phyloP scores from a whole-genome alignment of 1,140 invertebrate genomes.

The Rhynchophorus ferrugineus region DNA sequence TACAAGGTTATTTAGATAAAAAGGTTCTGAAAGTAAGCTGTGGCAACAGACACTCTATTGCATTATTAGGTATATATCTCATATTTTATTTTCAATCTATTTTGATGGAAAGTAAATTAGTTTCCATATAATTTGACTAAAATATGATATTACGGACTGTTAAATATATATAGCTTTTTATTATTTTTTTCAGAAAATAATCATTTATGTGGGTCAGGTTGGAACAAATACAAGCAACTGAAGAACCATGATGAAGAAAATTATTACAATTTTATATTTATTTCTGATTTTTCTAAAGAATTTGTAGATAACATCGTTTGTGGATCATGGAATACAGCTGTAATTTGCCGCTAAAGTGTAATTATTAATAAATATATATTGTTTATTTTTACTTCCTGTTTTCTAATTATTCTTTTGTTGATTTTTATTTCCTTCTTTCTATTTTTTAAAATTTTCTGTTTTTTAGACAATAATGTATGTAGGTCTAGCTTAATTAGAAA shows the following conservation, averaged over 20 bases:
- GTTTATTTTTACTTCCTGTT: not conserved
- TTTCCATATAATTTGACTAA: no score
- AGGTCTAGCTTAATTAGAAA: no score
- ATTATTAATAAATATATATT: not conserved
- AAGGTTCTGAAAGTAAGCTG: conserved; percentile 54
- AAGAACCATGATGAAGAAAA: conserved; percentile 39
- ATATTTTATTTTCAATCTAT: not conserved
- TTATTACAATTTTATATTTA: conserved; percentile 22
- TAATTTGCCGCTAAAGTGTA: conserved; percentile 4
- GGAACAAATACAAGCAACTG: conserved; percentile 67
- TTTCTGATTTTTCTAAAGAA: conserved; percentile 27
- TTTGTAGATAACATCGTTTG: conserved; percentile 27
- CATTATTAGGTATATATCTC: conserved; percentile 43
- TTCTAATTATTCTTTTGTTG: no score
- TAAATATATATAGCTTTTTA: no score
- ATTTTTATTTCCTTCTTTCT: no score
- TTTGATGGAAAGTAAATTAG: no score
- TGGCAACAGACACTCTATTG: conserved; percentile 59
- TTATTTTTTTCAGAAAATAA: conserved; percentile 47
- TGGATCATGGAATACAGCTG: conserved; percentile 34
- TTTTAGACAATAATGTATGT: no score
- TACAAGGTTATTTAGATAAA: conserved; percentile 36
- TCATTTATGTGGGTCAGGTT: conserved; percentile 60
- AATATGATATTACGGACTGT: no score
- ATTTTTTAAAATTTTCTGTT: no score